Conservation (phyloP, 30 jellyfish, hydroid and myxozoan species). For the Pelagia noctiluca region DNA sequence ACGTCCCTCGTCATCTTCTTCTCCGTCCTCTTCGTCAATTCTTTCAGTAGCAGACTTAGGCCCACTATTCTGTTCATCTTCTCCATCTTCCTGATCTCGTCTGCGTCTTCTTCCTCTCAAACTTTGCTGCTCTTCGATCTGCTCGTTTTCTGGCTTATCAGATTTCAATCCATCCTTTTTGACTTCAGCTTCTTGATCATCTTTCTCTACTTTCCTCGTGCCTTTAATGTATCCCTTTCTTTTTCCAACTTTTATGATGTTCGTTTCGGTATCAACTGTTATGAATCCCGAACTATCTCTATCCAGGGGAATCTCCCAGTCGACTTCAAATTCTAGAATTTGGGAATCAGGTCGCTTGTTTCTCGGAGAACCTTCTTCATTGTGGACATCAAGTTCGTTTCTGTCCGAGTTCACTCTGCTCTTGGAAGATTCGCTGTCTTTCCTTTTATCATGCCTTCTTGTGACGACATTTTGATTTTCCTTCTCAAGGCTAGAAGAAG, state of each 20-base stretch:
- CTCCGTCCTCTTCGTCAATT: conserved; percentile 3
- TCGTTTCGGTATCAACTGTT: conserved; percentile 51
- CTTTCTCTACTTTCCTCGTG: conserved; percentile 21
- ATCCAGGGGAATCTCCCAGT: conserved; percentile 64
- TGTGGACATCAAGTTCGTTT: no score
- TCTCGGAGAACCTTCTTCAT: no score
- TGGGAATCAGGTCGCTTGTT: background rate
- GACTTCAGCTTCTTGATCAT: background rate
- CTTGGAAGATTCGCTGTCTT: background rate
- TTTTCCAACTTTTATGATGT: conserved; percentile 45
- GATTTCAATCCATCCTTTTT: background rate
- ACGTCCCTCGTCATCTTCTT: background rate
- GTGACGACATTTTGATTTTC: background rate
- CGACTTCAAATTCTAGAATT: conserved; percentile 63
- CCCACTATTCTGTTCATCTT: background rate
- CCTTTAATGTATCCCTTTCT: conserved; percentile 65
- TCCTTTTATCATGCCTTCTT: background rate
- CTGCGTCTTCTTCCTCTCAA: conserved; percentile 10
- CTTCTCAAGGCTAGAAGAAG: background rate
- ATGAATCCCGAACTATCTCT: conserved; percentile 45
- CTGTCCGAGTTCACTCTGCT: background rate
- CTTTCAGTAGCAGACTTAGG: background rate
- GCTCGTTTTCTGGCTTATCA: background rate
- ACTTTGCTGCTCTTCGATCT: background rate
- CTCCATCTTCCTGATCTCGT: background rate